phyloP scores from a whole-genome alignment of 2,797 vertebrate species.

The Sciurus carolinensis region DNA sequence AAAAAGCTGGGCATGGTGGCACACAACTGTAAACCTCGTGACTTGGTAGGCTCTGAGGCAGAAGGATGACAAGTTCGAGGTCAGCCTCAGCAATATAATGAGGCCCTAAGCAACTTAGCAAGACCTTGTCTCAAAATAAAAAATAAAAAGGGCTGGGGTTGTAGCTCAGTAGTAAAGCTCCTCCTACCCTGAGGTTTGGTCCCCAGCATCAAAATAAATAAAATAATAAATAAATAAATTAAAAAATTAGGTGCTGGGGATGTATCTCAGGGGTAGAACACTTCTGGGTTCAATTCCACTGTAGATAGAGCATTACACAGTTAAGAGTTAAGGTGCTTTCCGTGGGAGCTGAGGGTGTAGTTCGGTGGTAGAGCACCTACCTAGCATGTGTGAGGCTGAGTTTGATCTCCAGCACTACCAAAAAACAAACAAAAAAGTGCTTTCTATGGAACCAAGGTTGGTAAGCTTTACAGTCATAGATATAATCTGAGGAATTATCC shows the following conservation, averaged over 20 bases:
- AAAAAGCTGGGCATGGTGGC: neutral
- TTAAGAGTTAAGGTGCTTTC: neutral
- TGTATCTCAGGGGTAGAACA: neutral
- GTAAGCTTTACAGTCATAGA: neutral
- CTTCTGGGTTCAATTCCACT: no score
- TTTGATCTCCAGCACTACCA: neutral
- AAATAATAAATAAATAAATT: no score
- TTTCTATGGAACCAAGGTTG: neutral
- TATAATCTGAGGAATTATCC: neutral
- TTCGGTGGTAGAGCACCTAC: neutral
- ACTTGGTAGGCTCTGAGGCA: neutral
- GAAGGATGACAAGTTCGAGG: neutral
- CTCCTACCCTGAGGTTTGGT: no score
- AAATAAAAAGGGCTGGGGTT: no score
- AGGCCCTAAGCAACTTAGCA: neutral
- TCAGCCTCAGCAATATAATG: neutral
- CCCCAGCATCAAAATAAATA: no score
- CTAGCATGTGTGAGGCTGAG: neutral
- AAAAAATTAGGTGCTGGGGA: neutral
- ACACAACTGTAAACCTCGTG: neutral
- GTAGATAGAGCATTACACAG: neutral
- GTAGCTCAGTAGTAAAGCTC: no score
- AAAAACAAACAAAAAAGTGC: neutral
- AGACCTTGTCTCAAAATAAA: neutral
- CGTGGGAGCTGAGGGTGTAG: neutral